A percentile compares a stretch with the other conserved stretches of the same genome.
Conservation (phyloP, 2,797 vertebrate genomes). For the Pyrocephalus nanus region DNA sequence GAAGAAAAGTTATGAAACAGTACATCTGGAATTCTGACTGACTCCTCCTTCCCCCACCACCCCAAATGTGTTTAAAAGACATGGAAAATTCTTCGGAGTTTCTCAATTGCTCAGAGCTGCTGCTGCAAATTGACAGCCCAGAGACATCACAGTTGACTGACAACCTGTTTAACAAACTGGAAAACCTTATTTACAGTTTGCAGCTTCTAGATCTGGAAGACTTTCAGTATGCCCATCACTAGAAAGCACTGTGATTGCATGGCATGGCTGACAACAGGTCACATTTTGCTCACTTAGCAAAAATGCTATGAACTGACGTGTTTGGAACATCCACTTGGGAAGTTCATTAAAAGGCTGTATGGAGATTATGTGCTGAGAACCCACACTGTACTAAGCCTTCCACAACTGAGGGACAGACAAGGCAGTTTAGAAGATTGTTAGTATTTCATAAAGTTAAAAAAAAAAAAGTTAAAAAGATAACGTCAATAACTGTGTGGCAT, state of each 20-base stretch:
- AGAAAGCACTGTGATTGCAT: background rate
- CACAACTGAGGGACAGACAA: background rate
- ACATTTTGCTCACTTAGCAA: background rate
- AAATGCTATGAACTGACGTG: background rate
- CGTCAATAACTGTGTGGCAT: background rate
- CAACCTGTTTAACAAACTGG: background rate
- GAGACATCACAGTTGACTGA: fast-evolving
- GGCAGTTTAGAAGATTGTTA: background rate
- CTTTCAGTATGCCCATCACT: background rate
- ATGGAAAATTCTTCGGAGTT: background rate
- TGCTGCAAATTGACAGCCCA: background rate
- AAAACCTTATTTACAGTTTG: background rate
- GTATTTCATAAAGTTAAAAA: background rate
- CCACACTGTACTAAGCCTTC: background rate
- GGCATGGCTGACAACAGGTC: background rate
- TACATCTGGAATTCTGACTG: background rate
- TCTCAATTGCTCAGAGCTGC: background rate
- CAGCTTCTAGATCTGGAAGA: background rate
- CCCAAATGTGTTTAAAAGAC: background rate
- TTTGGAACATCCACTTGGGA: background rate
- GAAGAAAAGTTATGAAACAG: background rate
- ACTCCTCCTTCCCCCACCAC: background rate
- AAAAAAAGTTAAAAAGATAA: background rate
- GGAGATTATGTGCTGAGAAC: background rate
- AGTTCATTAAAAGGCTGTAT: background rate